Conservation (phyloP, 2,797 vertebrate species). For the Ctenopoma multispine region DNA sequence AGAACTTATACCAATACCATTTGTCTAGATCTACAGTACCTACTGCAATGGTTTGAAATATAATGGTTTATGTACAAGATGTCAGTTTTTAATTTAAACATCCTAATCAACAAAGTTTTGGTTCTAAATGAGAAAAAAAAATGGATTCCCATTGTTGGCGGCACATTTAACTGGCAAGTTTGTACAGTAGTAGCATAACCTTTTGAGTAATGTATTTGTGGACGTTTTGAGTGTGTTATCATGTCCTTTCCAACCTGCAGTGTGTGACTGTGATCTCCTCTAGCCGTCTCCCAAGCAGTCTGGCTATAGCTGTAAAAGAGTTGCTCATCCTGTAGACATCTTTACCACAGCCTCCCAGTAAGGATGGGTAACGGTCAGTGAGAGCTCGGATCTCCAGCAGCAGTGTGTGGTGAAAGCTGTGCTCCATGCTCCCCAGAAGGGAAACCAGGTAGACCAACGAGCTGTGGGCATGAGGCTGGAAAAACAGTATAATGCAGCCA, state of each 20-base stretch:
- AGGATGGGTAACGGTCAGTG: slow-evolving; percentile 85
- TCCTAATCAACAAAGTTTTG: no score
- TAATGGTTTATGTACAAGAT: no score
- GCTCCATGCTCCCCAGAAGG: slow-evolving; percentile 91
- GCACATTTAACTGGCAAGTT: no score
- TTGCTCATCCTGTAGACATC: slow-evolving; percentile 96
- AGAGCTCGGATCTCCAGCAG: slow-evolving; percentile 92
- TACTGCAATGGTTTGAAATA: no score
- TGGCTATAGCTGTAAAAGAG: slow-evolving; percentile 92
- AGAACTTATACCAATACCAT: neutral
- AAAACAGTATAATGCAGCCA: slow-evolving; percentile 12
- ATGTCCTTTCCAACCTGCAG: slow-evolving; percentile 81
- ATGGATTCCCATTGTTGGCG: no score
- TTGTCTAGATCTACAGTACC: no score
- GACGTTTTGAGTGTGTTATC: neutral
- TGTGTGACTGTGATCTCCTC: slow-evolving; percentile 55
- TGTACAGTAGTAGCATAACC: no score
- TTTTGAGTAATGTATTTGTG: no score
- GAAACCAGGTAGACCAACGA: slow-evolving; percentile 90
- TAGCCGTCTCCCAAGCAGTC: slow-evolving; percentile 85
- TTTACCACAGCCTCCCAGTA: slow-evolving; percentile 89
- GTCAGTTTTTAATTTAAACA: no score
- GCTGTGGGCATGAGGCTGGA: slow-evolving; percentile 86
- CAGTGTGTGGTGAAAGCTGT: slow-evolving; percentile 91
- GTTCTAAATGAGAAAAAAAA: neutral